Conservation (phyloP, 2,797 vertebrate species). For the Cynodonichthys magdalenae region DNA sequence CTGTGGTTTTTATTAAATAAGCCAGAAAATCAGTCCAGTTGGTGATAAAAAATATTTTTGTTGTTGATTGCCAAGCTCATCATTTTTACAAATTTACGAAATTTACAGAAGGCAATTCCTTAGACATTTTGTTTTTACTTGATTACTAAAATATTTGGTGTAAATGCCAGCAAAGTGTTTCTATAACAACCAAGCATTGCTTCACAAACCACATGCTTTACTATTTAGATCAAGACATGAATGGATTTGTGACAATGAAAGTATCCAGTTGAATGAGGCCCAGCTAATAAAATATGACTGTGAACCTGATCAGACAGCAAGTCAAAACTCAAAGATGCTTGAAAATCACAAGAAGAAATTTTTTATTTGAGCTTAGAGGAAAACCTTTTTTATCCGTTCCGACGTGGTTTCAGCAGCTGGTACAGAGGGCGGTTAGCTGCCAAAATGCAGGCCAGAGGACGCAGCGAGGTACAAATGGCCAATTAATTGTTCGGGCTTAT, state of each 20-base stretch:
- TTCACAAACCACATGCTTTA: no score
- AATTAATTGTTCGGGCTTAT: constrained; percentile 57
- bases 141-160: no score
- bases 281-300: constrained; percentile 74
- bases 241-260: constrained; percentile 31
- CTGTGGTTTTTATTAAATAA: not conserved
- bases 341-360: constrained; percentile 41
- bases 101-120: constrained; percentile 4
- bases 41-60: not conserved
- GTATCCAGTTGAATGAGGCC: constrained; percentile 54
- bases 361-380: constrained; percentile 27
- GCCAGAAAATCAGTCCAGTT: not conserved
- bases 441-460: constrained; percentile 39
- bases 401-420: constrained; percentile 23
- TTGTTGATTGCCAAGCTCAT: constrained; percentile 18
- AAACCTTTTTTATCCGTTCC: constrained; percentile 38
- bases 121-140: no score
- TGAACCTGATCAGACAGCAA: constrained; percentile 54
- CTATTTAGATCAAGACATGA: constrained; percentile 21
- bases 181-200: no score
- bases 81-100: not conserved
- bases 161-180: no score
- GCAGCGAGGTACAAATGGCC: constrained; percentile 49
- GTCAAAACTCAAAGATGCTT: constrained; percentile 18
- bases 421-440: constrained; percentile 6